Conservation (phyloP, 2,113 vertebrate species). For the Seriola quinqueradiata region DNA sequence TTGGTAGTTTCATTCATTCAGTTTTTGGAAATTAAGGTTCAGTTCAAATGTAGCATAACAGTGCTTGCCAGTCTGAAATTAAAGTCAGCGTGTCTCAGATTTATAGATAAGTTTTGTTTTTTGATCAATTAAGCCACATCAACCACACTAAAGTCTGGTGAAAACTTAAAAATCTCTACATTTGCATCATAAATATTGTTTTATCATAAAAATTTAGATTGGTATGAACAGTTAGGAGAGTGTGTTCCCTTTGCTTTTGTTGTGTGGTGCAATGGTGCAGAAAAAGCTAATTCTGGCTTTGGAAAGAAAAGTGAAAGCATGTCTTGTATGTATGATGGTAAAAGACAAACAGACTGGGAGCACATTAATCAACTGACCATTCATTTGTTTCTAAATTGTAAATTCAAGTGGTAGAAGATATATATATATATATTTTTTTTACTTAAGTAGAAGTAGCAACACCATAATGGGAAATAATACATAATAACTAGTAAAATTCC, state of each 20-base stretch:
- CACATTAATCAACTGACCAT: neutral
- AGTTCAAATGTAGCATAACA: neutral
- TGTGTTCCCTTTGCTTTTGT: neutral
- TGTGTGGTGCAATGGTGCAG: neutral
- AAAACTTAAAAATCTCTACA: no score
- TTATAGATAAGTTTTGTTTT: neutral
- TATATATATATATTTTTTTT: no score
- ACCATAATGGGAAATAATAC: neutral
- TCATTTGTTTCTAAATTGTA: no score
- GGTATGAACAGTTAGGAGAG: neutral
- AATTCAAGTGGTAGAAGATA: neutral
- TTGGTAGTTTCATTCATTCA: neutral
- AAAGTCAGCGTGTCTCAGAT: neutral
- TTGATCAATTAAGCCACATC: neutral
- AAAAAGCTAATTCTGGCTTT: neutral
- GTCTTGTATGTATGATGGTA: neutral
- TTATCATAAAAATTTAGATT: neutral
- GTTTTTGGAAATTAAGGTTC: neutral
- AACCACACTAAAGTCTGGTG: neutral
- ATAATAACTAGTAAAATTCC: neutral
- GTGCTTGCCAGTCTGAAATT: neutral
- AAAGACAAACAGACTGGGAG: neutral
- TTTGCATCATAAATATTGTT: neutral
- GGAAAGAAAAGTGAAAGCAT: neutral
- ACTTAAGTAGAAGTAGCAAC: no score